Conservation (phyloP, 2,797 vertebrate species). For the Triplophysa yarkandensis region DNA sequence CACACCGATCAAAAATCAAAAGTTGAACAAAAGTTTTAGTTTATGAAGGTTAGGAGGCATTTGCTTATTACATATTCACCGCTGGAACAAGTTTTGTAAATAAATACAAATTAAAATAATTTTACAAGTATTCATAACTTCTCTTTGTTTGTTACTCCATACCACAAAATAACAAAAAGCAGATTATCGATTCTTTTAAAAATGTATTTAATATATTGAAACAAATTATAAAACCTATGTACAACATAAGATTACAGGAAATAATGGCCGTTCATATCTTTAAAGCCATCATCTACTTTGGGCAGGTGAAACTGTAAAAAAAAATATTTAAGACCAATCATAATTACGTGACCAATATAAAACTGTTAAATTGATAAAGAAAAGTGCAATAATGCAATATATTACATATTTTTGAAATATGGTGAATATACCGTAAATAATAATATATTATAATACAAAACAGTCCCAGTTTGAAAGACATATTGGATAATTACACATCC, state of each 20-base stretch:
- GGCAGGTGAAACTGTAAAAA: neutral
- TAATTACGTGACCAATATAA: neutral
- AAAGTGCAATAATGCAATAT: too few relatives aligned
- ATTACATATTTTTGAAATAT: neutral
- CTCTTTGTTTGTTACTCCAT: neutral
- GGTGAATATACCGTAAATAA: neutral
- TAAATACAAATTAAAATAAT: neutral
- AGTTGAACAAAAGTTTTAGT: too few relatives aligned
- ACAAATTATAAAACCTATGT: neutral
- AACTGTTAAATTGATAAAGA: neutral
- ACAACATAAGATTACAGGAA: neutral
- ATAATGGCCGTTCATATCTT: neutral
- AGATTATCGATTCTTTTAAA: neutral
- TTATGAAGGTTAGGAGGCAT: neutral
- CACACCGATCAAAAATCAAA: too few relatives aligned
- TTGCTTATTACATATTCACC: neutral
- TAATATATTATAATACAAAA: slow-evolving; percentile 15
- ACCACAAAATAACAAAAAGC: neutral
- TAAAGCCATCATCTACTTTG: neutral
- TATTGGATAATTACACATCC: neutral
- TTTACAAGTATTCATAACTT: neutral
- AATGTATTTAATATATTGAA: neutral
- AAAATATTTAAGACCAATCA: neutral
- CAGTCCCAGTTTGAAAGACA: neutral
- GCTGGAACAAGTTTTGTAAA: neutral